A percentile compares a stretch with the other conserved stretches of the same genome.
These are phyloP conservation scores for Zaprionus gabonicus DNA, from an alignment of 1,140 invertebrate genomes.

Conservation along the genomic window DNA sequence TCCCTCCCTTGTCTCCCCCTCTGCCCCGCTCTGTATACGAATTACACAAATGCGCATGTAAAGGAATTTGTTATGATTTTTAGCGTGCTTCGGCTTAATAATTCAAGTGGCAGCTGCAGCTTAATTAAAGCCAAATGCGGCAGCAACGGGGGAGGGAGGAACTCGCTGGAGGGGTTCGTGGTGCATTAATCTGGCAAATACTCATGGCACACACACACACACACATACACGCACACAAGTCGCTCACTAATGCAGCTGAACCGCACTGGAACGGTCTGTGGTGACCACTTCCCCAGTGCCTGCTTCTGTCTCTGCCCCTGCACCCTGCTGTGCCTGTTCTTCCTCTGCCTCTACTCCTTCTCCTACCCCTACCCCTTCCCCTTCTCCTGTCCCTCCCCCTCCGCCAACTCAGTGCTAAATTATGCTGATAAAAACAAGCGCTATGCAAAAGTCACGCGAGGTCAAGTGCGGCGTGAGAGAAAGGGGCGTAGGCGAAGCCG, in stretches of 20 bases:
- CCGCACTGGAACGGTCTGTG: slow-evolving; percentile 55
- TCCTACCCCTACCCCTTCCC: background rate
- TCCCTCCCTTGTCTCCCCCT: background rate
- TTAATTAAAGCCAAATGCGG: slow-evolving; percentile 64
- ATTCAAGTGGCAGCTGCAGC: slow-evolving; percentile 52
- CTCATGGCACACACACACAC: slow-evolving; percentile 34
- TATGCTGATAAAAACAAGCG: slow-evolving; percentile 76
- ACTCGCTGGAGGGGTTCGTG: background rate
- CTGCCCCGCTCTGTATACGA: slow-evolving; percentile 39
- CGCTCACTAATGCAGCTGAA: slow-evolving; percentile 65
- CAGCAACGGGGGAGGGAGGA: background rate
- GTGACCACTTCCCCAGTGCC: background rate
- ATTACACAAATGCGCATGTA: slow-evolving; percentile 53
- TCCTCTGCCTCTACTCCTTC: background rate
- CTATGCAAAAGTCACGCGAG: slow-evolving; percentile 75
- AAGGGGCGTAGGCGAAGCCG: slow-evolving; percentile 2
- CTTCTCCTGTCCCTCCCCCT: no score
- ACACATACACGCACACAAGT: slow-evolving; percentile 42
- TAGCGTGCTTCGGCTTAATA: slow-evolving; percentile 66
- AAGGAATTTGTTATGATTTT: slow-evolving; percentile 59
- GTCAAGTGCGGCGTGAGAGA: background rate
- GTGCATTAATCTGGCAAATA: slow-evolving; percentile 17
- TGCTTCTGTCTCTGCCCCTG: background rate
- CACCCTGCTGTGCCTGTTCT: no score
- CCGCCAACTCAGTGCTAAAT: slow-evolving; percentile 65